phyloP scores from a whole-genome alignment of 2,113 vertebrate genomes.

The Anoura caudifer region DNA sequence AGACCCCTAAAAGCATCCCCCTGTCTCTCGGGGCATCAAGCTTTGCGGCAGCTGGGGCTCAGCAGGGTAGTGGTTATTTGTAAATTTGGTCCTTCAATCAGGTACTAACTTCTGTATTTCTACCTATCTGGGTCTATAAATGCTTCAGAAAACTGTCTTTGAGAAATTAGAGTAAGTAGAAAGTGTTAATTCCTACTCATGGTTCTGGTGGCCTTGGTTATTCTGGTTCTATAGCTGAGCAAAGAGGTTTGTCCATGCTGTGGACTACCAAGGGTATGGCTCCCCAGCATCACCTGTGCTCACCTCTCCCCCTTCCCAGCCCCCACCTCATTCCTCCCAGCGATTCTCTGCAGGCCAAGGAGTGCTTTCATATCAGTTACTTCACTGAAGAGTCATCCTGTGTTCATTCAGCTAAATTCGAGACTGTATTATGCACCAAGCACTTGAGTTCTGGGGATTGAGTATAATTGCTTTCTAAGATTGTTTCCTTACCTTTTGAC shows the following conservation, averaged over 20 bases:
- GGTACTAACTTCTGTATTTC: background rate
- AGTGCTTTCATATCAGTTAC: background rate
- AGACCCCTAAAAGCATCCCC: background rate
- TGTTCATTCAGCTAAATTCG: background rate
- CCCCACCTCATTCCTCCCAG: fast-evolving
- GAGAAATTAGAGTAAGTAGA: background rate
- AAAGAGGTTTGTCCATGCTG: too few species aligned
- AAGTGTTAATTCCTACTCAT: background rate
- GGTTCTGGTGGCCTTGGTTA: background rate
- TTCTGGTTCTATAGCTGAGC: background rate
- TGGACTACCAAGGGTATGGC: background rate
- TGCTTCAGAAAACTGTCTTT: background rate
- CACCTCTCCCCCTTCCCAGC: background rate
- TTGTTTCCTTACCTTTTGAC: background rate
- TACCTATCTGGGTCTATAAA: background rate
- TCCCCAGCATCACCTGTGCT: too few species aligned
- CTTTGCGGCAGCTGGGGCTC: background rate
- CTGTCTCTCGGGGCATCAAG: fast-evolving
- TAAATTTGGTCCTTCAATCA: background rate
- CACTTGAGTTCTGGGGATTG: background rate
- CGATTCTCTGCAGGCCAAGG: background rate
- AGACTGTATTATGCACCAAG: background rate
- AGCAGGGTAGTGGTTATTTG: background rate
- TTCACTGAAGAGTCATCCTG: background rate
- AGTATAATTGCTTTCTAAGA: background rate